These are phyloP conservation scores for Babylonia areolata DNA, from an alignment of 1,140 invertebrate genomes.

Conservation along the genomic window DNA sequence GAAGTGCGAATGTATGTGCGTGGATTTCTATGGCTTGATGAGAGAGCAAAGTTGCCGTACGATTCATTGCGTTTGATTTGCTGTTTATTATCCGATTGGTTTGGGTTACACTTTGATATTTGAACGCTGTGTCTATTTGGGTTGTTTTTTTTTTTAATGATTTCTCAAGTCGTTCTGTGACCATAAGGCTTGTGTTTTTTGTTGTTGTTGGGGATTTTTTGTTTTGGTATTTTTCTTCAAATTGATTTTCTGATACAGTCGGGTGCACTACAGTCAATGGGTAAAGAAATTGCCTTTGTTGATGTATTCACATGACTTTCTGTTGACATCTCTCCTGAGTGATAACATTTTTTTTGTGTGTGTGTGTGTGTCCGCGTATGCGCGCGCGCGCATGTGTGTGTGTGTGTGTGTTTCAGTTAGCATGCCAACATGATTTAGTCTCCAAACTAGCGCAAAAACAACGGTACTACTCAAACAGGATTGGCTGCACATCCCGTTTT, in stretches of 20 bases:
- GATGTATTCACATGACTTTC: no score
- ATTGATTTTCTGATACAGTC: background rate
- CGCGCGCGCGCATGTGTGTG: background rate
- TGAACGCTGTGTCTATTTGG: background rate
- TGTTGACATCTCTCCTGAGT: no score
- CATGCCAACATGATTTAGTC: background rate
- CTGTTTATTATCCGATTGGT: no score
- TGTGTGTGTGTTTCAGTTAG: background rate
- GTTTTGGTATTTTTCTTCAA: background rate
- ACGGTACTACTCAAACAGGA: background rate
- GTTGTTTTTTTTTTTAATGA: background rate
- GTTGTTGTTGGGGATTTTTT: background rate
- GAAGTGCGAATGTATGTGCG: no score
- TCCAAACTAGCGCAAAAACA: conserved; percentile 1
- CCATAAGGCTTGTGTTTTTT: no score
- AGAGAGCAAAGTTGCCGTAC: no score
- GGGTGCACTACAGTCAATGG: background rate
- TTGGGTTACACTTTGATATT: background rate
- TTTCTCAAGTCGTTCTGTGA: no score
- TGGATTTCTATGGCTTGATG: no score
- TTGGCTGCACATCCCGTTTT: no score
- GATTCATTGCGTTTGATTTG: no score
- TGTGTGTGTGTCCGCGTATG: background rate
- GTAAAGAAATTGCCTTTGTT: background rate
- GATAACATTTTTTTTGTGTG: background rate